phyloP scores from a whole-genome alignment of 2,888 invertebrate genomes.

The Phaonia tiefii region DNA sequence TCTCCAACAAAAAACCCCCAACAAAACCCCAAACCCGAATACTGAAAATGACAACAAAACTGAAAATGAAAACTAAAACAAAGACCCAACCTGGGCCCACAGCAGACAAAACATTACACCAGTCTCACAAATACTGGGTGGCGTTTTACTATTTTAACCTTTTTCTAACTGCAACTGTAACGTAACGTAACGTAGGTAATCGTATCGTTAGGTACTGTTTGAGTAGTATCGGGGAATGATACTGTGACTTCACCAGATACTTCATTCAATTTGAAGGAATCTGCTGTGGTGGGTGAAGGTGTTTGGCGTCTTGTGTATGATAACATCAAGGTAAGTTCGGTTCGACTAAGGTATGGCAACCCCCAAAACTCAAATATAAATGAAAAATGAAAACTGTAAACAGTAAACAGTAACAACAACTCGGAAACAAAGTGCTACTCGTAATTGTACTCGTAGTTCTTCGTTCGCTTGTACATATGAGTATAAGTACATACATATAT shows the following conservation, averaged over 20 bases:
- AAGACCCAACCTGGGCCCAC: constrained; percentile 1
- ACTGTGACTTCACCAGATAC: too few species aligned
- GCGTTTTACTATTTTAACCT: not conserved
- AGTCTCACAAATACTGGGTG: constrained; percentile 1
- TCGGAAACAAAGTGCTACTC: not conserved
- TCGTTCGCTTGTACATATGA: not conserved
- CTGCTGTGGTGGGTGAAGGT: constrained; percentile 57
- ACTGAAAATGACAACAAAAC: not conserved
- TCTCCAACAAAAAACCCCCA: not conserved
- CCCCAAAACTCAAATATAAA: too few species aligned
- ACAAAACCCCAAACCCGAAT: not conserved
- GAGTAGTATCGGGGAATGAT: too few species aligned
- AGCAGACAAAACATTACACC: not conserved
- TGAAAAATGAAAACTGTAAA: too few species aligned
- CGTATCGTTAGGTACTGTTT: too few species aligned
- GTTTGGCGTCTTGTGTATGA: constrained; percentile 27
- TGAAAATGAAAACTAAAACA: not conserved
- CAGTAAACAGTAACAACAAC: too few species aligned
- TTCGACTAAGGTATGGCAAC: too few species aligned
- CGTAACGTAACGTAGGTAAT: too few species aligned
- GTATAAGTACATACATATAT: too few species aligned
- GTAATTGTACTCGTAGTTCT: not conserved
- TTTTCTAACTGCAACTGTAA: too few species aligned
- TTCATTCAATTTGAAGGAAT: too few species aligned
- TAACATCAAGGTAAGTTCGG: constrained; percentile 14